phyloP scores from a whole-genome alignment of 2,113 vertebrate genomes.

The Dipodomys merriami region DNA sequence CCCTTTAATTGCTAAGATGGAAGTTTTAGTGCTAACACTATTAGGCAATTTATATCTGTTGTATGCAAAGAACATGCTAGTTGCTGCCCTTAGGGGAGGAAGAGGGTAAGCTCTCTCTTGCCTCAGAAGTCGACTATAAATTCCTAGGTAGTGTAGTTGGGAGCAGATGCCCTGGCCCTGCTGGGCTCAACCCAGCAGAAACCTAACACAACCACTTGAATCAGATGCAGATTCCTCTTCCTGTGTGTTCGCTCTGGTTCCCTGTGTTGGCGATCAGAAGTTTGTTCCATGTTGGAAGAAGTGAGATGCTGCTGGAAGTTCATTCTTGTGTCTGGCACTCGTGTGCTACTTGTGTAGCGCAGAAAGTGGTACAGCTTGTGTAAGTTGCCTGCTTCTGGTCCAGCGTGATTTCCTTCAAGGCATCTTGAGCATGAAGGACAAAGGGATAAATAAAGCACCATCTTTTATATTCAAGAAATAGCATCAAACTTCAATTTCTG shows the following conservation, averaged over 20 bases:
- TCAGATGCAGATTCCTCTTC: background rate
- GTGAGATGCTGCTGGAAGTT: background rate
- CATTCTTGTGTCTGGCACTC: background rate
- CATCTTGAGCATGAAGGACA: background rate
- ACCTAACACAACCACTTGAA: background rate
- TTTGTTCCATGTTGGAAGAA: background rate
- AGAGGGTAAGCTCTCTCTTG: background rate
- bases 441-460: background rate
- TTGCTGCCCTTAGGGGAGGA: constrained; percentile 12
- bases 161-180: background rate
- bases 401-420: background rate
- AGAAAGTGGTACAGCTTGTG: background rate
- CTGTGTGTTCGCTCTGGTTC: background rate
- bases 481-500: background rate
- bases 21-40: background rate
- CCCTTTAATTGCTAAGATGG: background rate
- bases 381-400: background rate
- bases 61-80: background rate
- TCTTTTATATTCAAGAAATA: background rate
- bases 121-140: background rate
- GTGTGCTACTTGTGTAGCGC: background rate
- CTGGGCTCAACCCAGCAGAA: background rate
- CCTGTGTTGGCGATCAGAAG: background rate
- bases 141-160: background rate
- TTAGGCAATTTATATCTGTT: background rate